Evolutionary conservation across 2,888 invertebrate genomes (phyloP), one percentile per base, ranked within the genome.

Genomic region (Torymus auratus): DNA sequence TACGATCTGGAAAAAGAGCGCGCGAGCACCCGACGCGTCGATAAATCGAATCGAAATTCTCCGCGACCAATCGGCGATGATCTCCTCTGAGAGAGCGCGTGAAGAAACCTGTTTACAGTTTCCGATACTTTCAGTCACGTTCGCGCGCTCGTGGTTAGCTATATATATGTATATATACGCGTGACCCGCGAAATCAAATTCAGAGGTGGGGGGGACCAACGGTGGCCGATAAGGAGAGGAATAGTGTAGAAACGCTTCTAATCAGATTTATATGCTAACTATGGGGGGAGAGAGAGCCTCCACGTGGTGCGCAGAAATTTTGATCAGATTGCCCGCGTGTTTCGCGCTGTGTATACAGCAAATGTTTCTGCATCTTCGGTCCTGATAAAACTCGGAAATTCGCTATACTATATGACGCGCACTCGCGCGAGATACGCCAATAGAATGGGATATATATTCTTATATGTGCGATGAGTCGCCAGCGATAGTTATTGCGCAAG

Each of bases 21-120:
- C 28, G 28, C 28, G 28, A 2, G 28, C 28, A 28, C 28, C 28
- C 28, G 74, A 56, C 74, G 82, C 74, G 78, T 82, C 80, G 82
- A 82, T 82, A 82, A 82, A 82, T 82, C 82, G 82, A 82, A 82
- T 79, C 79, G 79, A 78, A 82, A 82, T 78, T 82, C 81, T 76
- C 76, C 7, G 76, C 75, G 72, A 69, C 76, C 72, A 76, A 69
- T 75, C 75, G 23, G 28, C 28, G 68, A 76, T 72, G 75, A 78
- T 82, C 79, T 62, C 12, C 61, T 7, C 61, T 20, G 20, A 15
- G 17, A 3, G 12, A 2, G 20, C 41, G n/a, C 20, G 15, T n/a
- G 71, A 74, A 56, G 62, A 77, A 82, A 82, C 82, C 80, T 80
- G 82, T 82, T 82, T 82, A 78, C 77, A 73, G 73, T 78, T 81